Evolutionary conservation across 2,113 vertebrate genomes (phyloP).

Genomic region (Thunnus thynnus): DNA sequence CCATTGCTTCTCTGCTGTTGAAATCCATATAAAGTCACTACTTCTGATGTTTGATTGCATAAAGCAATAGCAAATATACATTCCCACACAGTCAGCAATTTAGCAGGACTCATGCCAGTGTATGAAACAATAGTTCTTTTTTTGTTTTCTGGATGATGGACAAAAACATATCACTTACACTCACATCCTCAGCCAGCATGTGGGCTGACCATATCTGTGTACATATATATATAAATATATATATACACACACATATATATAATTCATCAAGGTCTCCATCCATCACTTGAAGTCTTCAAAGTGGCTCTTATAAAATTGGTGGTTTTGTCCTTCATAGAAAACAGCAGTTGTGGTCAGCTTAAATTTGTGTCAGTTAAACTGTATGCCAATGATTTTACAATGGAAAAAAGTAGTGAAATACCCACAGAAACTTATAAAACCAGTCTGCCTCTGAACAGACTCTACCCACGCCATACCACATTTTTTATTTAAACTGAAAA

Average conservation of each 20-base stretch:
- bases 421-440: slow-evolving; percentile 30
- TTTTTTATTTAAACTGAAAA: slow-evolving; percentile 16
- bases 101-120: too few relatives aligned
- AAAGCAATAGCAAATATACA: too few relatives aligned
- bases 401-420: slow-evolving; percentile 33
- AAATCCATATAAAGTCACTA: too few relatives aligned
- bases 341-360: slow-evolving; percentile 11
- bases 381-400: slow-evolving; percentile 36
- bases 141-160: too few relatives aligned
- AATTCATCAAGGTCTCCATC: not conserved
- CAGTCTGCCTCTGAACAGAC: not conserved
- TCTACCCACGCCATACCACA: not conserved
- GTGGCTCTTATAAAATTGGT: slow-evolving; percentile 1
- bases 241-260: too few relatives aligned
- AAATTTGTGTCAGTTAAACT: slow-evolving; percentile 7
- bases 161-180: not conserved
- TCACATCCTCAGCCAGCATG: not conserved
- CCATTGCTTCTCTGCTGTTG: too few relatives aligned
- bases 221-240: too few relatives aligned
- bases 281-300: slow-evolving; percentile 14
- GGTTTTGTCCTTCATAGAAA: slow-evolving; percentile 21
- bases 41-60: too few relatives aligned
- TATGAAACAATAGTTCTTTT: too few relatives aligned
- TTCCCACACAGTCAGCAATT: too few relatives aligned
- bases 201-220: not conserved